Conservation (phyloP, 92 coral and sea anemone species). For the Phenganax marumi region DNA sequence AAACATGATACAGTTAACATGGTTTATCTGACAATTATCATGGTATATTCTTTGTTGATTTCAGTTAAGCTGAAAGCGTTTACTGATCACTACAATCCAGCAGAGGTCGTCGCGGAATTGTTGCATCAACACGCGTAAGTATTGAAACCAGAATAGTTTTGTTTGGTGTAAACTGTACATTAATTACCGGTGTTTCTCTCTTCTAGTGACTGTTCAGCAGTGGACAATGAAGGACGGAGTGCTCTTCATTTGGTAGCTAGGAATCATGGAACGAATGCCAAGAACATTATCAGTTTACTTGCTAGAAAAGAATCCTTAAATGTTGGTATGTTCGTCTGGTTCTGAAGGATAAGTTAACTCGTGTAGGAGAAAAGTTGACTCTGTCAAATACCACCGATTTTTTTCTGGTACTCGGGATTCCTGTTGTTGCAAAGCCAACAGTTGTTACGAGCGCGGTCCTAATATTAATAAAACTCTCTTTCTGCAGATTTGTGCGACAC, state of each 20-base stretch:
- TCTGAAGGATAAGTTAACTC: neutral
- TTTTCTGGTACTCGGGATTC: neutral
- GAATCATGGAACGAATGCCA: slow-evolving; percentile 71
- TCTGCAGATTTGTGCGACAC: slow-evolving; percentile 68
- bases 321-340: slow-evolving; percentile 60
- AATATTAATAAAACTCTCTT: neutral
- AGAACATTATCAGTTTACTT: slow-evolving; percentile 61
- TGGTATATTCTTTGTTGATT: neutral
- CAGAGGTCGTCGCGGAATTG: slow-evolving; percentile 76
- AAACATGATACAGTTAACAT: neutral
- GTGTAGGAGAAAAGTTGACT: neutral
- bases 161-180: neutral
- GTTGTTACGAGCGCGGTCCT: neutral
- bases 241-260: slow-evolving; percentile 75
- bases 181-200: neutral
- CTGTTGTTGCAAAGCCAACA: neutral
- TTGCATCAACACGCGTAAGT: slow-evolving; percentile 92
- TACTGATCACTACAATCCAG: slow-evolving; percentile 75
- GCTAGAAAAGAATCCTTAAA: slow-evolving; percentile 59
- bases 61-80: slow-evolving; percentile 73
- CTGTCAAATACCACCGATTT: neutral
- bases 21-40: neutral
- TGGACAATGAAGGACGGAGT: slow-evolving; percentile 69
- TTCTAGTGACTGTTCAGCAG: slow-evolving; percentile 63
- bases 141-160: neutral